Percentiles rank a stretch among this genome's conserved stretches.
Evolutionary conservation across 2,113 vertebrate genomes (phyloP).

Genomic region (Calidris pygmaea): DNA sequence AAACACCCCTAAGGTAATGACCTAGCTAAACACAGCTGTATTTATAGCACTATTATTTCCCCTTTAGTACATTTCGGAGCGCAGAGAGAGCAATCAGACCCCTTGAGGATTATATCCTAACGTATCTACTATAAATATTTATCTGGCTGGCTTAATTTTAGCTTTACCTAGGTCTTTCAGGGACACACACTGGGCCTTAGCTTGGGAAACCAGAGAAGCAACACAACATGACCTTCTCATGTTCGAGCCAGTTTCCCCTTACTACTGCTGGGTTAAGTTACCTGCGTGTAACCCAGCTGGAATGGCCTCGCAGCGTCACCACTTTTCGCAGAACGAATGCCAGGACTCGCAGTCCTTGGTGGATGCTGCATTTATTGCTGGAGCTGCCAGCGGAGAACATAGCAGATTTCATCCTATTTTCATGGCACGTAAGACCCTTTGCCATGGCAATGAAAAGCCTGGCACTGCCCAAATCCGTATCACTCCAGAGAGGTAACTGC

Average conservation of each 20-base stretch:
- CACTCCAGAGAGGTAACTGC: neutral
- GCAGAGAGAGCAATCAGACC: constrained; percentile 1
- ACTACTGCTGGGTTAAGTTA: neutral
- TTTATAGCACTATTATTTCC: constrained; percentile 50
- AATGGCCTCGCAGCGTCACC: neutral
- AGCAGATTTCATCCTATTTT: neutral
- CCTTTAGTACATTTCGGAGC: neutral
- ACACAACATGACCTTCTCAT: constrained; percentile 51
- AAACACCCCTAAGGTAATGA: constrained; percentile 29
- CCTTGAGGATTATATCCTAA: constrained; percentile 31
- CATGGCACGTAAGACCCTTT: neutral
- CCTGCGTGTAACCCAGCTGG: neutral
- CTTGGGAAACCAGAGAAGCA: constrained; percentile 45
- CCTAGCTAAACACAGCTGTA: neutral
- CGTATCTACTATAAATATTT: constrained; percentile 52
- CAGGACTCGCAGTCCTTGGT: neutral
- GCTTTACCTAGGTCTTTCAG: constrained; percentile 29
- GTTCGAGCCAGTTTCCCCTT: constrained; percentile 19
- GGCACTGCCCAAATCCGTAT: neutral
- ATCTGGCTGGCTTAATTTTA: constrained; percentile 46
- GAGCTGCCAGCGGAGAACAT: neutral
- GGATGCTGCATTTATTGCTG: neutral
- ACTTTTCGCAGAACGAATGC: neutral
- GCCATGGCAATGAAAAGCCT: neutral
- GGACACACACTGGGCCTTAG: neutral